Conservation (phyloP, 1,140 invertebrate species). For the Drosophila takahashii region DNA sequence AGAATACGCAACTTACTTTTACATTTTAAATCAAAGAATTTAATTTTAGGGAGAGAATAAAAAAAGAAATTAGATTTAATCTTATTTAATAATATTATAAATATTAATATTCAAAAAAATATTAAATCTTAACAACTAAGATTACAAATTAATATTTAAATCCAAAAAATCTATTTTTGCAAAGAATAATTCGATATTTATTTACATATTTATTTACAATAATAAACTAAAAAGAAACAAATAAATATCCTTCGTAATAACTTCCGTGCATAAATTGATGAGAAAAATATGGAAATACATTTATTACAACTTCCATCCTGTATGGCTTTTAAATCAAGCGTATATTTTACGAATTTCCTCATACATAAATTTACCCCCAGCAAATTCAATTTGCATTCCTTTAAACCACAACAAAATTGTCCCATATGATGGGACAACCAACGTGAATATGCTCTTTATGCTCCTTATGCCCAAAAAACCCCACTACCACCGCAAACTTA, state of each 20-base stretch:
- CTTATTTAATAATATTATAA: too few relatives aligned
- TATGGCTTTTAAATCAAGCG: constrained; percentile 12
- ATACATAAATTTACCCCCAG: constrained; percentile 34
- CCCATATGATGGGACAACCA: not conserved
- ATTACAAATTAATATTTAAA: too few relatives aligned
- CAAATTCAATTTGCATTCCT: constrained; percentile 36
- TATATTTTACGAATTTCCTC: constrained; percentile 8
- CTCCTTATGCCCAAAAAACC: too few relatives aligned
- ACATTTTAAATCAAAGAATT: not conserved
- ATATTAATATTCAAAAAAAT: too few relatives aligned
- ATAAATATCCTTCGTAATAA: too few relatives aligned
- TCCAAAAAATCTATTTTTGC: too few relatives aligned
- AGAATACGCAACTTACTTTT: not conserved
- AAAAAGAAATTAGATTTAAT: too few relatives aligned
- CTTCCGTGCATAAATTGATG: not conserved
- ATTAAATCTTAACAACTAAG: too few relatives aligned
- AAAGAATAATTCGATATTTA: too few relatives aligned
- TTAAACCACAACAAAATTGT: constrained; percentile 19
- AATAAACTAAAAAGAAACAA: too few relatives aligned
- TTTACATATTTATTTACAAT: too few relatives aligned
- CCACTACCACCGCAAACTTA: not conserved
- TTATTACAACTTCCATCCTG: not conserved
- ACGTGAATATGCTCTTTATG: not conserved
- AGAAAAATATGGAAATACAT: constrained; percentile 4
- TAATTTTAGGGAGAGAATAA: too few relatives aligned